Conservation (phyloP, 1,140 invertebrate genomes). For the Brachionus rubens region DNA sequence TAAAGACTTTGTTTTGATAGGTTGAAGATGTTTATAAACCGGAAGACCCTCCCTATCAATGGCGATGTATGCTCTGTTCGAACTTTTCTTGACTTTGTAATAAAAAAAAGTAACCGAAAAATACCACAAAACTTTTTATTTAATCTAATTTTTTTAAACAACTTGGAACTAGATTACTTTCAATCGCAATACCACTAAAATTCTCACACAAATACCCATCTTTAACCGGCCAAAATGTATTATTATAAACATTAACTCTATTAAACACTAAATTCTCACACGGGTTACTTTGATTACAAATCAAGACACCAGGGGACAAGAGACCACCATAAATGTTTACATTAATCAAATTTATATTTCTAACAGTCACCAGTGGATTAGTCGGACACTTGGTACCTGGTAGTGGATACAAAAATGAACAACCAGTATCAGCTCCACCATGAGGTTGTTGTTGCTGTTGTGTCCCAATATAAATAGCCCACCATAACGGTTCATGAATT, state of each 20-base stretch:
- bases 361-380: not conserved
- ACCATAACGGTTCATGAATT: slow-evolving; percentile 10
- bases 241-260: slow-evolving; percentile 17
- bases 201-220: slow-evolving; percentile 22
- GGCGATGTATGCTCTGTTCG: too few relatives aligned
- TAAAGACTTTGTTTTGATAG: too few relatives aligned
- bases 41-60: too few relatives aligned
- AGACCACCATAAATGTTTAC: slow-evolving; percentile 3
- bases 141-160: slow-evolving; percentile 1
- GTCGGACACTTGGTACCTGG: slow-evolving; percentile 1
- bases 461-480: slow-evolving; percentile 33
- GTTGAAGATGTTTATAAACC: too few relatives aligned
- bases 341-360: slow-evolving; percentile 2
- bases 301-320: slow-evolving; percentile 5
- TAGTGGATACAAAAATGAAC: slow-evolving; percentile 34
- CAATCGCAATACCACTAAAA: slow-evolving; percentile 6
- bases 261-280: slow-evolving; percentile 14
- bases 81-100: too few relatives aligned
- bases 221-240: not conserved
- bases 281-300: slow-evolving; percentile 9
- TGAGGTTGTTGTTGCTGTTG: slow-evolving; percentile 10
- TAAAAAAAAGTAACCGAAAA: too few relatives aligned
- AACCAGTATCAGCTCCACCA: not conserved
- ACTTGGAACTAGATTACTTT: slow-evolving; percentile 12
- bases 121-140: too few relatives aligned